phyloP scores from a whole-genome alignment of 2,113 vertebrate species.

The Lycocorax pyrrhopterus region DNA sequence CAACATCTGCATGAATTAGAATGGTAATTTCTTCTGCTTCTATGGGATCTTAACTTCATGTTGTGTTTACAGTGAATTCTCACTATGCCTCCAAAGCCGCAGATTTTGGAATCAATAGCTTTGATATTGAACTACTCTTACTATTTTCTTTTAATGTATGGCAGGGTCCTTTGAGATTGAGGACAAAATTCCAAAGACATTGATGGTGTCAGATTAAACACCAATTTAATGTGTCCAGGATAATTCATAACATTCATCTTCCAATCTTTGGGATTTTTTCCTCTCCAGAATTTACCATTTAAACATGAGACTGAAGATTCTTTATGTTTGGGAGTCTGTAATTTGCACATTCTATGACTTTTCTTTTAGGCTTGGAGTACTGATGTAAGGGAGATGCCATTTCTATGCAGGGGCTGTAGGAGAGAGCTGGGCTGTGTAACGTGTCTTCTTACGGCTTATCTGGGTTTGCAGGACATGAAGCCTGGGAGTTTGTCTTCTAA shows the following conservation, averaged over 20 bases:
- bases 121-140: neutral
- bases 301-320: neutral
- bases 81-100: neutral
- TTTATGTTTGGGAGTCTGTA: neutral
- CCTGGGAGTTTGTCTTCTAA: neutral
- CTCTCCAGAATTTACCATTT: neutral
- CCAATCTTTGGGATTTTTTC: accelerated
- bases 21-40: neutral
- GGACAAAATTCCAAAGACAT: neutral
- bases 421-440: neutral
- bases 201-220: neutral
- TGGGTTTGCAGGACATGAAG: neutral
- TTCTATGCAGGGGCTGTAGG: neutral
- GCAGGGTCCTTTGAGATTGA: neutral
- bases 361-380: neutral
- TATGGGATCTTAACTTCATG: neutral
- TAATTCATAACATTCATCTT: neutral
- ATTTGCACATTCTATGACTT: neutral
- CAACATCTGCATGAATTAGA: neutral
- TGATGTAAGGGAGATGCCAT: neutral
- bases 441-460: neutral
- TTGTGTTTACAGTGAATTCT: neutral
- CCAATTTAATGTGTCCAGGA: neutral
- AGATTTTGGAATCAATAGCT: neutral
- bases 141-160: neutral